Conservation (phyloP, 2,797 vertebrate genomes). For the Typhlichthys eigenmanni region DNA sequence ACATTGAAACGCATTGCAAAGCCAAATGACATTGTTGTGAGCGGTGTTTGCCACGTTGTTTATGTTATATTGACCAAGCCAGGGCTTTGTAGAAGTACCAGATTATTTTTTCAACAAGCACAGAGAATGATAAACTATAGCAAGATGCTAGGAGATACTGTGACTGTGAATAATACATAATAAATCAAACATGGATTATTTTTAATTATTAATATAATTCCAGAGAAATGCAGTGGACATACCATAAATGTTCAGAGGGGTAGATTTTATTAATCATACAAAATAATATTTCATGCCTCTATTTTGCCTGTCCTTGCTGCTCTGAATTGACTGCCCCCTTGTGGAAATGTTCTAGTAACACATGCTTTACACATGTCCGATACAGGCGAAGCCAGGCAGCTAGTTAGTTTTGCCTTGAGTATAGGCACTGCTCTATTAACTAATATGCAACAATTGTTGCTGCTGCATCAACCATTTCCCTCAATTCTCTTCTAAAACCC, state of each 20-base stretch:
- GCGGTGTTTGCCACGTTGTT: too few relatives aligned
- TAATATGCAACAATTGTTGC: slow-evolving; percentile 35
- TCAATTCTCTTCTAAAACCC: slow-evolving; percentile 63
- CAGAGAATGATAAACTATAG: too few relatives aligned
- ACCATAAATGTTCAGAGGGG: neutral
- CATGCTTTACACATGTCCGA: neutral
- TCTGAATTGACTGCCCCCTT: slow-evolving; percentile 51
- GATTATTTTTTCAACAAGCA: too few relatives aligned
- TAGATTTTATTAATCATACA: too few relatives aligned
- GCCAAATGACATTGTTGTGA: too few relatives aligned
- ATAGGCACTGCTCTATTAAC: slow-evolving; percentile 38
- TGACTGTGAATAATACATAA: neutral
- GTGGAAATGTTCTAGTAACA: slow-evolving; percentile 46
- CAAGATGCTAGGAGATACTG: too few relatives aligned
- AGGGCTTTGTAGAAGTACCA: too few relatives aligned
- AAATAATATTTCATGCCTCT: too few relatives aligned
- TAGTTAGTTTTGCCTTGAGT: slow-evolving; percentile 11
- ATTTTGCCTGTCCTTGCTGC: neutral
- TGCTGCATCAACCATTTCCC: slow-evolving; percentile 61
- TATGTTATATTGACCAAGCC: too few relatives aligned
- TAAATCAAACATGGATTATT: too few relatives aligned
- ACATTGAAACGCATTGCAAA: too few relatives aligned
- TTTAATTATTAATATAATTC: neutral
- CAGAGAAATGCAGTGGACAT: neutral
- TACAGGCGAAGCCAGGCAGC: slow-evolving; percentile 1